phyloP scores from a whole-genome alignment of 2,113 vertebrate species.

The Cynopterus brachyotis region DNA sequence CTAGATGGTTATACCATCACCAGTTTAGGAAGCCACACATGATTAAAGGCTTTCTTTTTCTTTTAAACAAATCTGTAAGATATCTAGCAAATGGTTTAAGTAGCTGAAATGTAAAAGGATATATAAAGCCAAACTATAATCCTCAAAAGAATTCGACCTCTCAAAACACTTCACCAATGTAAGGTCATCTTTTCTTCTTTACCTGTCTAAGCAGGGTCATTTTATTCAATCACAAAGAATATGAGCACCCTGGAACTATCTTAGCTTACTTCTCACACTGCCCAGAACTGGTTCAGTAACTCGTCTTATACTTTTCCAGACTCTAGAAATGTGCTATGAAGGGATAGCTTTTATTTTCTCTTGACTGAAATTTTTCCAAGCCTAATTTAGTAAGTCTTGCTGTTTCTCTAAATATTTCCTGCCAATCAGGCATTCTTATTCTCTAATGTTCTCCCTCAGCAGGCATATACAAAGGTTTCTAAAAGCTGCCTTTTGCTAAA shows the following conservation, averaged over 20 bases:
- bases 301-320: not conserved
- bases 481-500: conserved; percentile 39
- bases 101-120: not conserved
- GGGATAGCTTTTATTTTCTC: not conserved
- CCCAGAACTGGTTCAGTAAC: not conserved
- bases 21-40: not conserved
- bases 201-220: not conserved
- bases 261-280: not conserved
- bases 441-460: not conserved
- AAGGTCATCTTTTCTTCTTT: not conserved
- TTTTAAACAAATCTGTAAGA: not conserved
- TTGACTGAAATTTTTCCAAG: conserved; percentile 12
- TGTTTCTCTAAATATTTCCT: conserved; percentile 35
- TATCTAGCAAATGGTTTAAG: not conserved
- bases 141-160: conserved; percentile 25
- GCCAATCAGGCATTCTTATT: not conserved
- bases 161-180: not conserved
- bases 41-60: not conserved
- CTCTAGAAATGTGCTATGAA: not conserved
- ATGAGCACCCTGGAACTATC: not conserved
- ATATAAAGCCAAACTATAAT: conserved; percentile 1
- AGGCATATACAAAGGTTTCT: not conserved
- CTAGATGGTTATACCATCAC: not conserved
- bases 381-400: not conserved
- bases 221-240: not conserved